phyloP scores from a whole-genome alignment of 2,113 vertebrate species.

The Anolis sagrei region DNA sequence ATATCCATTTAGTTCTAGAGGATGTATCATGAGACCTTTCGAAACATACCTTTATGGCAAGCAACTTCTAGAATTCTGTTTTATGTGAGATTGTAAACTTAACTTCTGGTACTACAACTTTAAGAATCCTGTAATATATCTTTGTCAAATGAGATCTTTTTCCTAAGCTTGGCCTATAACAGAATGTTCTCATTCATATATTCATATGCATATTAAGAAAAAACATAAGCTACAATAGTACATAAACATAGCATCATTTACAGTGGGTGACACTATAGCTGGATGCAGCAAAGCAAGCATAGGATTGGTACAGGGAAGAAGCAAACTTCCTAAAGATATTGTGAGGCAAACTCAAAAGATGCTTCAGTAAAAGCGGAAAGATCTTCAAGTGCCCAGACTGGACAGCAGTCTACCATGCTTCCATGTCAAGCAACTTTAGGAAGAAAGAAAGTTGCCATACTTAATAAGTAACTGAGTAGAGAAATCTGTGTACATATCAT shows the following conservation, averaged over 20 bases:
- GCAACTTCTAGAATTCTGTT: too few species aligned
- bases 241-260: neutral
- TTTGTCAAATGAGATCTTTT: too few species aligned
- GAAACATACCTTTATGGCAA: too few species aligned
- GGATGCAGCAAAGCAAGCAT: neutral
- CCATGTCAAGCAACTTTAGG: neutral
- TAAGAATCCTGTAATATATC: too few species aligned
- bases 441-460: neutral
- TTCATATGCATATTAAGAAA: too few species aligned
- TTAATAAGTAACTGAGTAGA: neutral
- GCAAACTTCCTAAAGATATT: neutral
- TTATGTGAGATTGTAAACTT: too few species aligned
- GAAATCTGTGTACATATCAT: neutral
- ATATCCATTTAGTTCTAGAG: neutral
- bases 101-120: too few species aligned
- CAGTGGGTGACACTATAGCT: neutral
- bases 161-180: too few species aligned
- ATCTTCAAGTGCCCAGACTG: neutral
- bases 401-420: neutral
- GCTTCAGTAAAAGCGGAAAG: neutral
- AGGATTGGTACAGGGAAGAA: neutral
- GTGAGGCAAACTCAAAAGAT: neutral
- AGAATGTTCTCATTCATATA: too few species aligned
- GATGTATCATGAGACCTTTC: too few species aligned
- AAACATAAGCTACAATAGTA: neutral